phyloP scores from a whole-genome alignment of 2,113 vertebrate species.

The Prinia subflava region DNA sequence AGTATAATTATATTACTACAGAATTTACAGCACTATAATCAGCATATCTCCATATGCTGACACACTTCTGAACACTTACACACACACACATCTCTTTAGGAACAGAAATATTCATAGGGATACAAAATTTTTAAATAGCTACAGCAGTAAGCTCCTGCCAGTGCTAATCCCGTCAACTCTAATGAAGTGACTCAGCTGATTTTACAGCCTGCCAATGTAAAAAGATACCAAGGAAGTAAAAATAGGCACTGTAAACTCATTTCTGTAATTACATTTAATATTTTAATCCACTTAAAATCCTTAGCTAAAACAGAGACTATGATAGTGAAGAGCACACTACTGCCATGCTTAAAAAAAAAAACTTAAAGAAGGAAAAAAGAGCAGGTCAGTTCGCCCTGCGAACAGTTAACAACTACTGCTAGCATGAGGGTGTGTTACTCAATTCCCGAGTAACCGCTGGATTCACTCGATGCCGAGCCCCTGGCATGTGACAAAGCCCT shows the following conservation, averaged over 20 bases:
- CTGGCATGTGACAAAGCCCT: background rate
- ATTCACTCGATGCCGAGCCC: background rate
- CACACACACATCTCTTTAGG: background rate
- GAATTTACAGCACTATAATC: background rate
- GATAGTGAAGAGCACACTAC: background rate
- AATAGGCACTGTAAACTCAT: background rate
- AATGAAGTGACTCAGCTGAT: slow-evolving; percentile 51
- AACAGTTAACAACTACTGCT: background rate
- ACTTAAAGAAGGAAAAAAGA: background rate
- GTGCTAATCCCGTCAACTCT: background rate
- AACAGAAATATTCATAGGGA: background rate
- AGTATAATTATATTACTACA: background rate
- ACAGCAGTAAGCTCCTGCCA: background rate
- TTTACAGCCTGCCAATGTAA: background rate
- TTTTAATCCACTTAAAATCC: background rate
- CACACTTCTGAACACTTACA: background rate
- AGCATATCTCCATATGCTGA: background rate
- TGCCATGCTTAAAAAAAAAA: background rate
- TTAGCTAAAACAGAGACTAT: background rate
- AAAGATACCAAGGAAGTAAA: slow-evolving; percentile 12
- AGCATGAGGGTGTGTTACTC: background rate
- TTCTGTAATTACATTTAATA: background rate
- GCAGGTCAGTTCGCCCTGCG: background rate
- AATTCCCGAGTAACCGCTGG: background rate
- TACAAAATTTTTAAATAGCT: background rate